Conservation (phyloP, 2,113 vertebrate species). For the Eudyptes chrysolophus region DNA sequence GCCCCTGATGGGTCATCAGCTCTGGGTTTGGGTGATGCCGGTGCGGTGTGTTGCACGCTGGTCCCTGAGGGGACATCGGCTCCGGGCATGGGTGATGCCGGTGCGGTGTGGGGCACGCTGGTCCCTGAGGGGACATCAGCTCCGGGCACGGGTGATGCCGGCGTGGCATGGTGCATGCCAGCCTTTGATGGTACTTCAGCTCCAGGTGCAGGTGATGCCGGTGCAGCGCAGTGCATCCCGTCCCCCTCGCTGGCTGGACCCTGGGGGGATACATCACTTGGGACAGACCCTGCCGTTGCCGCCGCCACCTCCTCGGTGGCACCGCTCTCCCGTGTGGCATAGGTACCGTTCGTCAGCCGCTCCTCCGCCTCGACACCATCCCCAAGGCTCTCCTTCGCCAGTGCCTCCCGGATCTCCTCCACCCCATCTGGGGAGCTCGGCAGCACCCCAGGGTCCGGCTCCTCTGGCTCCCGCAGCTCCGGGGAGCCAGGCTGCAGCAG, state of each 20-base stretch:
- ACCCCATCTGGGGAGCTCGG: conserved; percentile 73
- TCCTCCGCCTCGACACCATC: not conserved
- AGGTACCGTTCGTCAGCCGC: conserved; percentile 61
- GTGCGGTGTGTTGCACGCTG: not conserved
- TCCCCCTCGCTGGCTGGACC: conserved; percentile 22
- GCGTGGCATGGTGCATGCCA: not conserved
- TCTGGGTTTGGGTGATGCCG: not conserved
- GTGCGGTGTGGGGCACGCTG: not conserved
- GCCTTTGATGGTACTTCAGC: not conserved
- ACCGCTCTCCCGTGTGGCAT: not conserved
- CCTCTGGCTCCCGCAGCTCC: not conserved
- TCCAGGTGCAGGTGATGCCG: rapidly evolving
- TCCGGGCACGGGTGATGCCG: not conserved
- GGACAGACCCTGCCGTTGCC: not conserved
- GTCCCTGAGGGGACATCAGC: not conserved
- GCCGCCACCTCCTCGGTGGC: conserved; percentile 9
- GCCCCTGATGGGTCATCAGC: not conserved
- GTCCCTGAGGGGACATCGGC: not conserved
- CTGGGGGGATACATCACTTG: conserved; percentile 48
- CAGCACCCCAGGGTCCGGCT: rapidly evolving
- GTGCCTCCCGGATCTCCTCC: conserved; percentile 74
- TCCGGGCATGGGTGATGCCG: not conserved
- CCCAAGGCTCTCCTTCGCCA: conserved; percentile 70
- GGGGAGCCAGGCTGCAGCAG: conserved; percentile 78
- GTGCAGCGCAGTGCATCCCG: not conserved